Conservation (phyloP, 2,797 vertebrate genomes). For the Staurois parvus region DNA sequence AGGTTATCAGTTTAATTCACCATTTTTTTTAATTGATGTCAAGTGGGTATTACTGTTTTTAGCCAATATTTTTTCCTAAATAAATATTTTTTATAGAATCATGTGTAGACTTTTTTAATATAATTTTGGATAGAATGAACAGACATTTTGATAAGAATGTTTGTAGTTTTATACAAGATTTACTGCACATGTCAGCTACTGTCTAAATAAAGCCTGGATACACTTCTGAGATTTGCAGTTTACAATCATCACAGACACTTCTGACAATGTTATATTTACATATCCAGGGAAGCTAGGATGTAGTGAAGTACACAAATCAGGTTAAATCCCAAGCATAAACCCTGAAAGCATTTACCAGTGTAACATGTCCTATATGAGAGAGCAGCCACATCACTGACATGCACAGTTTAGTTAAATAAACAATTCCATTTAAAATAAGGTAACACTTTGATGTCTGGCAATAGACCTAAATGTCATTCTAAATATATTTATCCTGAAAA, state of each 20-base stretch:
- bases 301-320: slow-evolving; percentile 14
- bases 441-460: too few relatives aligned
- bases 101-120: neutral
- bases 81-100: too few relatives aligned
- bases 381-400: neutral
- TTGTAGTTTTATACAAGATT: neutral
- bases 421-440: neutral
- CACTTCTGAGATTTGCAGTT: slow-evolving; percentile 32
- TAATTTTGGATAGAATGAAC: neutral
- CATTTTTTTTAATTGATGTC: too few relatives aligned
- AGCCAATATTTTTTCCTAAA: too few relatives aligned
- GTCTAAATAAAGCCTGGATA: slow-evolving; percentile 27
- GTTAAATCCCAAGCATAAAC: slow-evolving; percentile 32
- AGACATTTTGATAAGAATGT: slow-evolving; percentile 5
- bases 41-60: too few relatives aligned
- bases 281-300: slow-evolving; percentile 24
- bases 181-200: slow-evolving; percentile 16
- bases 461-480: too few relatives aligned
- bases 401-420: neutral
- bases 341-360: slow-evolving; percentile 19
- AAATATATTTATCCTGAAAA: too few relatives aligned
- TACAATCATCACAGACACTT: slow-evolving; percentile 12
- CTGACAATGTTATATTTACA: slow-evolving; percentile 34
- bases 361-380: neutral
- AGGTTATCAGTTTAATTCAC: too few relatives aligned